These are phyloP conservation scores for Astreopora myriophthalma DNA, from an alignment of 64 coral and sea anemone species.

Conservation along the genomic window DNA sequence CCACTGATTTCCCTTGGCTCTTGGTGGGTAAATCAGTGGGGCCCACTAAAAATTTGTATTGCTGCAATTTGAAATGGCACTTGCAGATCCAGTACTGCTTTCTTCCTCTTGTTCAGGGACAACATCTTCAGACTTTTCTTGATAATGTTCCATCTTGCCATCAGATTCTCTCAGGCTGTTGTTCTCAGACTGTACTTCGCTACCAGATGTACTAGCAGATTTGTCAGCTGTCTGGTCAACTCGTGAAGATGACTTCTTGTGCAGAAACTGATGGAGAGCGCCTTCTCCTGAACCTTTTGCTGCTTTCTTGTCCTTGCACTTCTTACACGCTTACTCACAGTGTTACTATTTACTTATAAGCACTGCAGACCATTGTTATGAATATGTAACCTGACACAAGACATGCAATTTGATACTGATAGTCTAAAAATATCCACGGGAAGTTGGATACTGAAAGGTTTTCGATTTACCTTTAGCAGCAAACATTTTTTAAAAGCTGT, in stretches of 20 bases:
- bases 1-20: constrained; percentile 27
- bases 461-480: no score
- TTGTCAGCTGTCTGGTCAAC: not conserved
- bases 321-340: constrained; percentile 55
- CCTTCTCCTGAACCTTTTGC: constrained; percentile 22
- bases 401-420: no score
- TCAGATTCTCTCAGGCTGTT: no score
- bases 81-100: constrained; percentile 16
- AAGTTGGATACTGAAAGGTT: no score
- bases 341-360: no score
- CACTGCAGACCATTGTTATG: no score
- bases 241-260: not conserved
- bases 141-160: no score
- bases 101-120: not conserved
- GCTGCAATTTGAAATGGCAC: constrained; percentile 37
- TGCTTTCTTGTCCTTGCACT: constrained; percentile 43
- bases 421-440: no score
- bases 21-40: constrained; percentile 58
- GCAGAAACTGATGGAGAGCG: constrained; percentile 35
- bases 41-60: constrained; percentile 35
- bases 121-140: no score
- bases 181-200: not conserved
- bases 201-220: not conserved
- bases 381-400: no score
- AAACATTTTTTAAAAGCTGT: no score